phyloP scores from a whole-genome alignment of 92 coral and sea anemone species.

The Pocillopora grandis region DNA sequence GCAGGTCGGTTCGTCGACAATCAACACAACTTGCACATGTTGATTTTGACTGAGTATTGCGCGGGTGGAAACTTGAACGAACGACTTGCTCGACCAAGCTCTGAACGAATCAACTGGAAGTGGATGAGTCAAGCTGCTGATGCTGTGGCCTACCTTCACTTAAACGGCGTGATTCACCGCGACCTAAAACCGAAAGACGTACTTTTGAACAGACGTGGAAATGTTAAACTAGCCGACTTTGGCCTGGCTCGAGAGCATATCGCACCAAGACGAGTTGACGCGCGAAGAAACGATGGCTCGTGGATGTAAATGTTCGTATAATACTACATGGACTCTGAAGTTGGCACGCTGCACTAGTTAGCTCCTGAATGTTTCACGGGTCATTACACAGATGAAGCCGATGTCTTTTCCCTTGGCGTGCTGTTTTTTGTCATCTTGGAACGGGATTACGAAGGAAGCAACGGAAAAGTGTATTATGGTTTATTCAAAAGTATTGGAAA shows the following conservation, averaged over 20 bases:
- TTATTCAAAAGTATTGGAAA: constrained; percentile 26
- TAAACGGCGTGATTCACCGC: constrained; percentile 42
- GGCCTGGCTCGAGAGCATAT: constrained; percentile 45
- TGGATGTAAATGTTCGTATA: neutral
- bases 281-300: constrained; percentile 18
- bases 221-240: constrained; percentile 69
- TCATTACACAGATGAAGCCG: constrained; percentile 59
- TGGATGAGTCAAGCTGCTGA: constrained; percentile 77
- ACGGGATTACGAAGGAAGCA: constrained; percentile 29
- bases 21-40: constrained; percentile 6
- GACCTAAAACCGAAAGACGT: constrained; percentile 61
- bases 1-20: neutral
- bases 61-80: constrained; percentile 57
- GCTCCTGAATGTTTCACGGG: constrained; percentile 65
- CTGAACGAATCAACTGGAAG: constrained; percentile 31
- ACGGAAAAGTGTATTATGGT: constrained; percentile 31
- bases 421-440: constrained; percentile 57
- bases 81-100: constrained; percentile 56
- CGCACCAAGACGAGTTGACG: constrained; percentile 24
- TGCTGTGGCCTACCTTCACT: constrained; percentile 48
- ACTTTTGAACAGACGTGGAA: constrained; percentile 41
- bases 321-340: constrained; percentile 39
- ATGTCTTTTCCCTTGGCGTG: constrained; percentile 70
- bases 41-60: constrained; percentile 68
- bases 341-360: constrained; percentile 36